Evolutionary conservation across 1,140 invertebrate genomes (phyloP), one percentile per base, ranked within the genome.

Genomic region (Philopotamus ludificatus): DNA sequence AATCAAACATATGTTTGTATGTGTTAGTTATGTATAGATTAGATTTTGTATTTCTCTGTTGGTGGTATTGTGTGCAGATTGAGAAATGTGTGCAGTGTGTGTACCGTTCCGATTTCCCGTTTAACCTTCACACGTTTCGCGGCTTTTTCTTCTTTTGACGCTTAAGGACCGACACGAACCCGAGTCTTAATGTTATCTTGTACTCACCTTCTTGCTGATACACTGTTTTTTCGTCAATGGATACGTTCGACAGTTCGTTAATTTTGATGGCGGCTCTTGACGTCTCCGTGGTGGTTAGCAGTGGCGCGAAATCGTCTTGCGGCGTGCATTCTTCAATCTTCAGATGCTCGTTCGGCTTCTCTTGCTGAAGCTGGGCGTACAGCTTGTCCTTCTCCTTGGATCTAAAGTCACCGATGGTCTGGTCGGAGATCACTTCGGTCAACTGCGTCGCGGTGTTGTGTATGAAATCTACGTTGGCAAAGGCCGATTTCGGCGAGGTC

Each of bases 31-130:
- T n/a, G n/a, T n/a, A n/a, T n/a, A n/a, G n/a, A n/a, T n/a, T n/a
- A n/a, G n/a, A n/a, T 51, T 70, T 76, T 77, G 74, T 83, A 79
- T 83, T 76, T 79, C 74, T 68, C 75, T 71, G 55, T 78, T 73
- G 77, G 70, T 34, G 28, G 3, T 49, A 2, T 73, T 70, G 74
- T 78, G 74, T 76, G 62, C 71, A 71, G 75, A 70, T 75, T 71
- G 74, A n/a, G n/a, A n/a, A n/a, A n/a, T n/a, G 77, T 74, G 77
- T 57, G 69, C 79, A 74, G 73, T 78, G 72, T 78, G 79, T 76
- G 72, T 76, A 77, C 18, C 45, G 20, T 15, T 51, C 22, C 4
- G 23, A 16, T 22, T 25, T 22, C n/a, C 9, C 16, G 49, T 51
- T 16, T 25, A 26, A 51, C 22, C 22, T 51, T 21, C 12, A 21